These are phyloP conservation scores for Festucalex cinctus DNA, from an alignment of 2,113 vertebrate species.

Conservation along the genomic window DNA sequence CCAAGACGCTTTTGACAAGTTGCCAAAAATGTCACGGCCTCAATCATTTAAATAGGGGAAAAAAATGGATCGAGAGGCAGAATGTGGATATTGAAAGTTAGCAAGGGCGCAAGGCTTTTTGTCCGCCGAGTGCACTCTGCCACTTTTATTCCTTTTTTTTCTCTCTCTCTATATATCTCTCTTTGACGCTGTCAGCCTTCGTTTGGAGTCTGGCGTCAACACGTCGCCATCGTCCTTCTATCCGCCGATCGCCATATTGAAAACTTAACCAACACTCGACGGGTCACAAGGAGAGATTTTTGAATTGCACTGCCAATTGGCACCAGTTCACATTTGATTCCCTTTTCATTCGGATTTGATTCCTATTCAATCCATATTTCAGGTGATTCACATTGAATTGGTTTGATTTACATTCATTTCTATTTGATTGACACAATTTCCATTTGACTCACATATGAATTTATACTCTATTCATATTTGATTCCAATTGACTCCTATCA, in stretches of 20 bases:
- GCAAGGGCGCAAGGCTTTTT: constrained; percentile 45
- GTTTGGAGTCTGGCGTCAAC: not conserved
- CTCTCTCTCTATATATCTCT: not conserved
- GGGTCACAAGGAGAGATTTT: no score
- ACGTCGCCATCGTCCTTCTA: not conserved
- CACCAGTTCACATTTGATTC: no score
- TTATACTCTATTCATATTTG: no score
- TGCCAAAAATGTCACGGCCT: constrained; percentile 37
- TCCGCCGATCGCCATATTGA: not conserved
- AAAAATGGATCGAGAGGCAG: constrained; percentile 21
- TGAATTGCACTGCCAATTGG: no score
- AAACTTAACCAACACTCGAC: not conserved
- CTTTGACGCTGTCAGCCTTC: not conserved
- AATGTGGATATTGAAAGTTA: constrained; percentile 35
- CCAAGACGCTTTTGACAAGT: constrained; percentile 31
- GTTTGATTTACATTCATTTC: no score
- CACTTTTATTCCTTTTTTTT: not conserved
- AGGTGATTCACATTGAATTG: no score
- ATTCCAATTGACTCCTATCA: no score
- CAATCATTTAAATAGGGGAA: not conserved
- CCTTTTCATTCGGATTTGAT: no score
- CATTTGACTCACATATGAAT: no score
- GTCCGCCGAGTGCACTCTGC: not conserved
- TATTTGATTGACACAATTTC: no score
- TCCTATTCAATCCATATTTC: no score